Evolutionary conservation across 92 coral and sea anemone genomes (phyloP), one percentile per base, ranked within the genome.

Genomic region (Pocillopora grandis): DNA sequence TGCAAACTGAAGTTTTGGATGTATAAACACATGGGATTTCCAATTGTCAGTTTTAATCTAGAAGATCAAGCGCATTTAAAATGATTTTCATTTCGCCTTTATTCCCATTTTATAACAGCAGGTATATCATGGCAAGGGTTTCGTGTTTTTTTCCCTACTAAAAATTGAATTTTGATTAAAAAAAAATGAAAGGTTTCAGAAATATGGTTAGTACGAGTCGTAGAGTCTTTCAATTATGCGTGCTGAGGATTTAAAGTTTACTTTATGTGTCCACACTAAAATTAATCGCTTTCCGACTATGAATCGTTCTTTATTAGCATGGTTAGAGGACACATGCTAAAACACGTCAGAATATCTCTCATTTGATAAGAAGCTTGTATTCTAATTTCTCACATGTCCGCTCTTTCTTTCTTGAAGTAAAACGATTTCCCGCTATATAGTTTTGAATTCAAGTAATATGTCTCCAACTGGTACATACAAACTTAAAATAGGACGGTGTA

Each of bases 1-100:
- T 70, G 36, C 52, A 81, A 81, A 81, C 37, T 58, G 74, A 69
- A 60, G 77, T 58, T 80, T 27, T 27, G 31, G 31, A 27, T 81
- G 5, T 15, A 68, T 14, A 81, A 36, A 70, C 58, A 58, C 33
- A 17, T 35, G 56, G 56, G 31, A 58, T 57, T 4, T 20, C 3
- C 13, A 55, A 55, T 58, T 13, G 13, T 37, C 65, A 81, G 58
- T 71, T 71, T 59, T 71, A 3, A 17, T 48, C 31, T 37, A 57
- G 56, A 10, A 70, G 76, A 58, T 55, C 56, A 80, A 80, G 75
- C 75, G 84, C 35, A 65, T 20, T 73, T 19, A n/a, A 5, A 55
- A 48, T 37, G 55, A 65, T 7, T 62, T 27, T n/a, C 60, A 20
- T 17, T 37, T 49, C 75, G 57, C 36, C 52, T 42, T 42, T 2